Base-by-base conservation (phyloP, 2,113 vertebrate species). In the Tupaia tana region DNA sequence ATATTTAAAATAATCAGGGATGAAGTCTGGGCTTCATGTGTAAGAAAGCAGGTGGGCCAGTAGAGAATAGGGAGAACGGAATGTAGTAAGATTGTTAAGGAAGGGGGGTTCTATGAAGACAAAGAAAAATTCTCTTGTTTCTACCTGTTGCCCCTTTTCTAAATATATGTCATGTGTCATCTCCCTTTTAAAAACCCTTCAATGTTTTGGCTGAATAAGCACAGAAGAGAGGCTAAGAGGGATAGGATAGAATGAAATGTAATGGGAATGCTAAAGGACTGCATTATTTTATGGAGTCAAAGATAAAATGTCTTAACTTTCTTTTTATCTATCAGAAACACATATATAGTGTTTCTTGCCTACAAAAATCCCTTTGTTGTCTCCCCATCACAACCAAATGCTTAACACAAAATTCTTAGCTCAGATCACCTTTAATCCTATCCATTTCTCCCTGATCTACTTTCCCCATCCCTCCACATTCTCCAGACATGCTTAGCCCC, bases 51-150 rank as follows among this genome's bases (percentile, higher is more conserved):
- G n/a, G 79, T 91, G 25, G 24, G 75, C 9, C 10, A 29, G 29
- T 25, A 58, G 43, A 56, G 74, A 64, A 77, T 12, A 71, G 27
- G 80, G 11, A 31, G 61, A 93, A 95, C 70, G 81, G 27, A 79
- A 58, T 59, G 22, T 27, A 59, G 25, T 85, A 24, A 94, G 92
- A 89, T 34, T 95, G 81, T 90, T 91, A 90, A 87, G 83, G 75
- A 18, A 67, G 71, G 3, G 24, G 14, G 29, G 31, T 96, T 97
- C 90, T 90, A 69, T 13, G 69, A 91, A 25, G 78, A 97, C 84
- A 96, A 97, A 97, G 84, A 27, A 95, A 71, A 93, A 66, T 94
- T 96, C 95, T 96, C 54, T 75, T 56, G 77, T 19, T 90, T 95
- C 34, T 89, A 20, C 15, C 52, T 77, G 34, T 63, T 77, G 29